These are phyloP conservation scores for Cygnus olor DNA, from an alignment of 2,797 vertebrate species.

Conservation along the genomic window DNA sequence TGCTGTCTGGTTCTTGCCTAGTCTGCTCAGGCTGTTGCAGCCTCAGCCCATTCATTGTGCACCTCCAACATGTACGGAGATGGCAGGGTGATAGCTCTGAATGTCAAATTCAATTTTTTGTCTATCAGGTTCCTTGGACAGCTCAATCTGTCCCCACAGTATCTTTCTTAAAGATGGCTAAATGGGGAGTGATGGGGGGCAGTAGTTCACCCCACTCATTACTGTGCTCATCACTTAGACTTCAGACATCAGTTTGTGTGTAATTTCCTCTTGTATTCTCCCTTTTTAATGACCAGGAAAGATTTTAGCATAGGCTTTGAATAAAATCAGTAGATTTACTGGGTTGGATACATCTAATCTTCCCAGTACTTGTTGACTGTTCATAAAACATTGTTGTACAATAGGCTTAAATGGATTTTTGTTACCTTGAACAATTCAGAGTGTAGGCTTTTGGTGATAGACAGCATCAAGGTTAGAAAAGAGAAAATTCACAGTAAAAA, in stretches of 20 bases:
- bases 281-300: background rate
- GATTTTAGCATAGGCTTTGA: background rate
- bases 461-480: background rate
- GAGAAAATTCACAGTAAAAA: background rate
- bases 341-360: background rate
- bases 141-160: background rate
- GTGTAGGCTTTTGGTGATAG: background rate
- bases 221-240: background rate
- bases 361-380: background rate
- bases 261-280: background rate
- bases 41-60: background rate
- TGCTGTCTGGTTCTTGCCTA: background rate
- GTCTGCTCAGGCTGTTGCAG: background rate
- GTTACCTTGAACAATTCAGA: background rate
- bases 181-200: background rate
- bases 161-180: background rate
- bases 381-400: background rate
- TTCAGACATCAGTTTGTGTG: background rate
- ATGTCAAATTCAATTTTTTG: background rate
- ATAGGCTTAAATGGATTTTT: background rate
- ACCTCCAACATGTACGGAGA: rapidly evolving
- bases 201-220: background rate
- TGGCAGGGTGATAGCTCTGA: background rate
- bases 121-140: background rate
- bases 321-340: background rate